phyloP scores from a whole-genome alignment of 2,888 invertebrate genomes.

The Machimus atricapillus region DNA sequence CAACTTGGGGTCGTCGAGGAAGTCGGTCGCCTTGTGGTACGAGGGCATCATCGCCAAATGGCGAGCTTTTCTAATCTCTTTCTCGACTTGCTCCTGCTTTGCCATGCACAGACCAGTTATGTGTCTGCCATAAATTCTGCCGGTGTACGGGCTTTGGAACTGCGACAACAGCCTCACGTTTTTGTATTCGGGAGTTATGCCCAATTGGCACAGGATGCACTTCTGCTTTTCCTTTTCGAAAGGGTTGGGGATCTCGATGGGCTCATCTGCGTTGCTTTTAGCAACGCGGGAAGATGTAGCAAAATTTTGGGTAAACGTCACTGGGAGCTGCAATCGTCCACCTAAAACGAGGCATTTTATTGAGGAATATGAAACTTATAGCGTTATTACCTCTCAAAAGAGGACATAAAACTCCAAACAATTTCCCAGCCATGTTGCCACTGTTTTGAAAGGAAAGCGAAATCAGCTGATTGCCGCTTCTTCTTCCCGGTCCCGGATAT shows the following conservation, averaged over 20 bases:
- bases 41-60: conserved; percentile 82
- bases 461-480: neutral
- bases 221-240: conserved; percentile 74
- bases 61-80: conserved; percentile 78
- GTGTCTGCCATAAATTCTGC: conserved; percentile 87
- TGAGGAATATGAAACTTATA: neutral
- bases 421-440: neutral
- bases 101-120: conserved; percentile 90
- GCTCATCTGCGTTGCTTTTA: conserved; percentile 52
- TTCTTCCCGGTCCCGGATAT: neutral
- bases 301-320: neutral
- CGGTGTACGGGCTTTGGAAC: conserved; percentile 95
- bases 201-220: conserved; percentile 84
- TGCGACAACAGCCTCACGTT: conserved; percentile 91
- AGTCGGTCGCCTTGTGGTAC: conserved; percentile 80
- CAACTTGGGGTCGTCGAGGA: conserved; percentile 85
- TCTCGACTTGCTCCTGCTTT: conserved; percentile 78
- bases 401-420: neutral
- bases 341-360: neutral
- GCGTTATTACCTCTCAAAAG: neutral
- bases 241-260: conserved; percentile 76
- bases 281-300: neutral
- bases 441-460: neutral
- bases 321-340: neutral
- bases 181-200: conserved; percentile 87